phyloP scores from a whole-genome alignment of 1,140 invertebrate species.

The Coelopa frigida region DNA sequence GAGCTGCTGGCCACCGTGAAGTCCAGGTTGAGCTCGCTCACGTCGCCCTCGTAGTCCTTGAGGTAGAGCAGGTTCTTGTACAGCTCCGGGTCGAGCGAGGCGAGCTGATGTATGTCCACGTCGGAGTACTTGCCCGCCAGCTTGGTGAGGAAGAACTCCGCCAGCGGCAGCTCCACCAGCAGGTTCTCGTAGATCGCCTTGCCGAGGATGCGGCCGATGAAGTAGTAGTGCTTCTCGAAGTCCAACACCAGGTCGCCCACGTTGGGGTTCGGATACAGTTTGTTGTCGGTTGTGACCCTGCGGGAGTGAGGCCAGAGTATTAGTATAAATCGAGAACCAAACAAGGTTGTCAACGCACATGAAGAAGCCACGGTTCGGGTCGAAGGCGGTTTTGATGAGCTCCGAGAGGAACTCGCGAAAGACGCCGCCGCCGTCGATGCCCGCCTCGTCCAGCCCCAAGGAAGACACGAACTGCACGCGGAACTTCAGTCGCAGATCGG shows the following conservation, averaged over 20 bases:
- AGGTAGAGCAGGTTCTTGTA: slow-evolving; percentile 86
- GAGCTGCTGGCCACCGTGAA: slow-evolving; percentile 88
- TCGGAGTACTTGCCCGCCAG: slow-evolving; percentile 69
- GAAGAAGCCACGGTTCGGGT: slow-evolving; percentile 95
- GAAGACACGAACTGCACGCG: slow-evolving; percentile 85
- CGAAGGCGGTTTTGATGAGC: slow-evolving; percentile 88
- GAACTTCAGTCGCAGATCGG: slow-evolving; percentile 77
- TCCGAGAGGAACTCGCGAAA: slow-evolving; percentile 89
- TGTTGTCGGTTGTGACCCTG: slow-evolving; percentile 80
- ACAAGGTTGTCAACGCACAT: slow-evolving; percentile 24
- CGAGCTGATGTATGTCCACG: slow-evolving; percentile 88
- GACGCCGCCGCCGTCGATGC: slow-evolving; percentile 90
- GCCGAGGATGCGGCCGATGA: slow-evolving; percentile 90
- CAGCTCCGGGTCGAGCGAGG: slow-evolving; percentile 85
- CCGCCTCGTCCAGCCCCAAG: slow-evolving; percentile 86
- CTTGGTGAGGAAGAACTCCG: slow-evolving; percentile 87
- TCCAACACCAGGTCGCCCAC: slow-evolving; percentile 76
- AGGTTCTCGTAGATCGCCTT: slow-evolving; percentile 96
- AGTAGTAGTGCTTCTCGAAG: slow-evolving; percentile 87
- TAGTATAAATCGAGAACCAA: neutral
- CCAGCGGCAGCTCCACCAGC: slow-evolving; percentile 87
- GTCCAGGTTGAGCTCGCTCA: slow-evolving; percentile 78
- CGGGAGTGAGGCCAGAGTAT: neutral
- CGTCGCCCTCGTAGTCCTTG: slow-evolving; percentile 72
- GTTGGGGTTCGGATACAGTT: slow-evolving; percentile 92